Conservation (phyloP, 2,888 invertebrate genomes). For the Allacma fusca region DNA sequence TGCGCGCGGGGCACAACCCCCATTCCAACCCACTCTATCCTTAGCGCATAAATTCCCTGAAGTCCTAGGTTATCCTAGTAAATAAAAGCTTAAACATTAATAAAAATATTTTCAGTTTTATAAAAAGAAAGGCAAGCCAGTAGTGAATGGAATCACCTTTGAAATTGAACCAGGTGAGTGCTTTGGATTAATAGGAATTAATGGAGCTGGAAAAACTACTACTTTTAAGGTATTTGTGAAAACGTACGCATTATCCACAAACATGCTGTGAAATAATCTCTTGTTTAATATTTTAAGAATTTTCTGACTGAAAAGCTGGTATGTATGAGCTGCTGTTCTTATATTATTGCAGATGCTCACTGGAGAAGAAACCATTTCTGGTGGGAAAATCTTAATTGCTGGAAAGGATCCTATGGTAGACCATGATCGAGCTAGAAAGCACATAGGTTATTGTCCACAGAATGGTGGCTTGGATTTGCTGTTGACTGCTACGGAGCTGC, state of each 20-base stretch:
- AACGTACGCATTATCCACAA: too few relatives aligned
- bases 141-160: constrained; percentile 69
- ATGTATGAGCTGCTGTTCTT: too few relatives aligned
- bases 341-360: constrained; percentile 68
- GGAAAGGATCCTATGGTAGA: constrained; percentile 66
- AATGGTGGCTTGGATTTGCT: constrained; percentile 79
- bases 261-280: too few relatives aligned
- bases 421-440: constrained; percentile 65
- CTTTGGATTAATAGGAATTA: constrained; percentile 84
- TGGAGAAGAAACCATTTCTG: constrained; percentile 66
- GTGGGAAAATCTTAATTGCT: constrained; percentile 67
- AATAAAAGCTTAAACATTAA: too few relatives aligned
- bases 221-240: constrained; percentile 85
- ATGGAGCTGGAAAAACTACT: constrained; percentile 90
- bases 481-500: constrained; percentile 79
- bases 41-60: too few relatives aligned
- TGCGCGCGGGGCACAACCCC: too few relatives aligned
- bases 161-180: constrained; percentile 73
- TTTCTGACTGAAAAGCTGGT: too few relatives aligned
- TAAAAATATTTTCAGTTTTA: constrained; percentile 18
- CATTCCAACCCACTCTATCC: too few relatives aligned
- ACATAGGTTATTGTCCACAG: constrained; percentile 87
- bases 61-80: too few relatives aligned
- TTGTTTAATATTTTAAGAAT: too few relatives aligned
- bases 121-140: constrained; percentile 61